These are phyloP conservation scores for Nothoprocta pentlandii DNA, from an alignment of 2,113 vertebrate species.

Conservation along the genomic window DNA sequence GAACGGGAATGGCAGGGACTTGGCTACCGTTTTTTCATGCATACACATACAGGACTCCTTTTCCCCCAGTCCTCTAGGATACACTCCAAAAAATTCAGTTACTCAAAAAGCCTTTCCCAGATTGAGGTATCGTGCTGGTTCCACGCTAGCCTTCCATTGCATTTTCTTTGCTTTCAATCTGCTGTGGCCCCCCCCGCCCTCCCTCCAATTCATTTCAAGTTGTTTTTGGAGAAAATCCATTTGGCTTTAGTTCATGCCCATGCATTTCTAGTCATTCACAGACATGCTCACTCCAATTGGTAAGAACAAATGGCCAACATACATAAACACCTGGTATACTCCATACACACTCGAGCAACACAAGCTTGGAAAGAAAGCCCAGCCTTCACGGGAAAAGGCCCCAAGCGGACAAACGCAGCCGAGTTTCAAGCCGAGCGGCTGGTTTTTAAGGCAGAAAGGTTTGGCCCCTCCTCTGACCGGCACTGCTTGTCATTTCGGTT, in stretches of 20 bases:
- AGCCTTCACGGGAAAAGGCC: slow-evolving; percentile 73
- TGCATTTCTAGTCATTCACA: slow-evolving; percentile 81
- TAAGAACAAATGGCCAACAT: slow-evolving; percentile 80
- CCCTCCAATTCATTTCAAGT: slow-evolving; percentile 48
- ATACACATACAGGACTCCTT: slow-evolving; percentile 72
- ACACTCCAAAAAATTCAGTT: slow-evolving; percentile 74
- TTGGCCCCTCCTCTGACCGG: background rate
- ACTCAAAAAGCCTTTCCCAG: slow-evolving; percentile 63
- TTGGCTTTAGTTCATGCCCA: slow-evolving; percentile 81
- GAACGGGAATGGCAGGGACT: slow-evolving; percentile 65
- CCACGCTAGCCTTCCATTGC: slow-evolving; percentile 49
- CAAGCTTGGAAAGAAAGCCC: slow-evolving; percentile 79
- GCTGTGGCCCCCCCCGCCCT: background rate
- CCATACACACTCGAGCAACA: slow-evolving; percentile 82
- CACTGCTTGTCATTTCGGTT: slow-evolving; percentile 49
- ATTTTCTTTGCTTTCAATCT: slow-evolving; percentile 41
- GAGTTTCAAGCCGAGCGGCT: background rate
- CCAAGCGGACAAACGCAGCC: background rate
- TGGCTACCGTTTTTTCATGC: slow-evolving; percentile 76
- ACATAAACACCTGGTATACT: slow-evolving; percentile 78
- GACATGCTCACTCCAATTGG: slow-evolving; percentile 80
- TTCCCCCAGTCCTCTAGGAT: slow-evolving; percentile 77
- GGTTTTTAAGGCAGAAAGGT: slow-evolving; percentile 57
- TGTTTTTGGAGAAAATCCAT: slow-evolving; percentile 83
- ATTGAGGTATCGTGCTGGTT: slow-evolving; percentile 29